These are phyloP conservation scores for Lerema accius DNA, from an alignment of 1,140 invertebrate species.

Conservation along the genomic window DNA sequence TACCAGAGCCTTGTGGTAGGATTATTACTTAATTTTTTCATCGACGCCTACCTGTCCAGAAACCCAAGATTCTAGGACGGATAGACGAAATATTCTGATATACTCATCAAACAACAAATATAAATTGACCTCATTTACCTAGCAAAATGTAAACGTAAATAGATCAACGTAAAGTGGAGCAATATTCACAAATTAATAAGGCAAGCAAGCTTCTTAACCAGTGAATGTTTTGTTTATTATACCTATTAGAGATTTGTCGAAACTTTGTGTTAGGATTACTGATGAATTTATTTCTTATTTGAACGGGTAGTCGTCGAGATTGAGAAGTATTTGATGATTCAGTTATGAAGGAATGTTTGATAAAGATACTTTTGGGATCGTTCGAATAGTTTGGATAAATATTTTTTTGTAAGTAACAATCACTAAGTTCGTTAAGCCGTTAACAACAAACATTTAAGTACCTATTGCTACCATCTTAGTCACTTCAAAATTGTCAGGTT, in stretches of 20 bases:
- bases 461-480: no score
- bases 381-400: conserved; percentile 3
- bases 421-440: no score
- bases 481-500: no score
- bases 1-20: conserved; percentile 75
- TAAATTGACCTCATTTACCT: conserved; percentile 40
- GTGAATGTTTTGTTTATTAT: conserved; percentile 79
- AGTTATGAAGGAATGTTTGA: conserved; percentile 55
- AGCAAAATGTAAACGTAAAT: background rate
- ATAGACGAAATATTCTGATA: conserved; percentile 62
- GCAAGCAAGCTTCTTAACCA: conserved; percentile 78
- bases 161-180: conserved; percentile 44
- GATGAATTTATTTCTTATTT: conserved; percentile 52
- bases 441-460: no score
- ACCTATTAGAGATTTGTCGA: conserved; percentile 79
- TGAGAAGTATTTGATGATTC: conserved; percentile 62
- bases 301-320: conserved; percentile 38
- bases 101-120: conserved; percentile 52
- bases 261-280: conserved; percentile 74
- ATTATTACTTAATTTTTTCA: conserved; percentile 80
- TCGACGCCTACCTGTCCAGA: conserved; percentile 71
- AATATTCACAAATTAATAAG: conserved; percentile 70
- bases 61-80: conserved; percentile 59
- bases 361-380: conserved; percentile 2
- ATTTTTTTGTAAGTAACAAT: no score